Evolutionary conservation across 92 coral and sea anemone species (phyloP), one percentile per base, ranked within the genome.

Genomic region (Epizoanthus rinbou): DNA sequence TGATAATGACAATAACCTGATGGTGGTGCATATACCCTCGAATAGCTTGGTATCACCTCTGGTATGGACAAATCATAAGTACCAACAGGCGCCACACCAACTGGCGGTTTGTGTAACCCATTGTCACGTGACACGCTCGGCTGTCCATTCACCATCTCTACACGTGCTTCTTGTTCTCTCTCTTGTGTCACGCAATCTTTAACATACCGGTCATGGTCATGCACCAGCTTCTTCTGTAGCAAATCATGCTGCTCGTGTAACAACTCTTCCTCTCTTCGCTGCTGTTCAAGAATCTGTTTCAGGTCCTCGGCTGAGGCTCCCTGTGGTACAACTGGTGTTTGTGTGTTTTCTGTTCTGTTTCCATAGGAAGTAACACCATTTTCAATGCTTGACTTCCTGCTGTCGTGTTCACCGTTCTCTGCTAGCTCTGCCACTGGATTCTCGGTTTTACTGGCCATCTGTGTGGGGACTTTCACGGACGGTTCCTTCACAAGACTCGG

Each of bases 191-290:
- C 86, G 35, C 87, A 79, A 52, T 91, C 98, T 73, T 79, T 73
- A 18, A 90, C 81, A 73, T 93, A 93, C 57, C 64, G 83, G 16
- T 93, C 94, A 59, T 93, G 88, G 70, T 91, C 93, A 79, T 84
- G 95, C 41, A 91, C 72, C 10, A 93, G 83, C 47, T 90, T 91
- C 79, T 82, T 89, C 76, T 93, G 93, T 23, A 93, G 80, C 56
- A 93, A 74, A 2, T 85, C 90, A 25, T 93, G 98, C 57, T 93
- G 98, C 70, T 93, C 95, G 64, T 87, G 87, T 11, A 93, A 62
- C 21, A 93, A 76, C 22, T 74, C 79, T 74, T 93, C 93, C 70
- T 93, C 93, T 62, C 66, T 88, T n/a, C 79, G 87, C 81, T 93
- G 98, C 37, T 89, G 87, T 24, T 84, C 73, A 15, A 93, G 47